phyloP scores from a whole-genome alignment of 92 coral and sea anemone genomes.

The Pocillopora meandrina region DNA sequence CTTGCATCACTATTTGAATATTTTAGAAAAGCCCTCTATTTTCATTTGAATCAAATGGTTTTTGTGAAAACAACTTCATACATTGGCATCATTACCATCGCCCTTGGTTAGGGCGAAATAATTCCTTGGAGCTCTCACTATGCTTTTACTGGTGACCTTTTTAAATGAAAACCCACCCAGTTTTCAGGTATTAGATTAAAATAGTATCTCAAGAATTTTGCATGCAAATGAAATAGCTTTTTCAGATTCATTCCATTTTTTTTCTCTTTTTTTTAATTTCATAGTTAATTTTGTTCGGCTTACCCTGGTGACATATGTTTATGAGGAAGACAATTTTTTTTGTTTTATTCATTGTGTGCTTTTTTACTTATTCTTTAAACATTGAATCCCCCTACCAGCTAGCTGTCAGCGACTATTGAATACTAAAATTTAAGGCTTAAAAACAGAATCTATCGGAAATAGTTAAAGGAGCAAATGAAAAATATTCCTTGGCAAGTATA shows the following conservation, averaged over 20 bases:
- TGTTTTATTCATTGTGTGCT: slow-evolving; percentile 32
- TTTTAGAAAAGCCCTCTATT: slow-evolving; percentile 19
- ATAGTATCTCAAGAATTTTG: not conserved
- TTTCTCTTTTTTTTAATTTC: slow-evolving; percentile 8
- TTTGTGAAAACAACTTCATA: slow-evolving; percentile 8
- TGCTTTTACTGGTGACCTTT: not conserved
- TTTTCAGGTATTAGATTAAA: not conserved
- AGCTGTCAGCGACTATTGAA: slow-evolving; percentile 43
- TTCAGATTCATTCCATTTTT: not conserved
- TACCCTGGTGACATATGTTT: slow-evolving; percentile 44
- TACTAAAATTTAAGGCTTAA: slow-evolving; percentile 17
- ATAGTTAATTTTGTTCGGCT: slow-evolving; percentile 19
- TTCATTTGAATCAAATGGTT: slow-evolving; percentile 28
- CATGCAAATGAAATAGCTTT: not conserved
- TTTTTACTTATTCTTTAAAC: slow-evolving; percentile 33
- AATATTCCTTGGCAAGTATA: not conserved
- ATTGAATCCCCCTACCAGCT: slow-evolving; percentile 33
- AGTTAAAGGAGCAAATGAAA: slow-evolving; percentile 16
- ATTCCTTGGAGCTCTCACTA: not conserved
- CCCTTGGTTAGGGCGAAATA: slow-evolving; percentile 1
- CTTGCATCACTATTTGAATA: slow-evolving; percentile 20
- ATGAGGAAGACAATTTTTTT: slow-evolving; percentile 15
- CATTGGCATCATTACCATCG: slow-evolving; percentile 1
- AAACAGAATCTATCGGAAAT: slow-evolving; percentile 14
- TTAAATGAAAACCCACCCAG: not conserved